These are phyloP conservation scores for Tenodera sinensis DNA, from an alignment of 2,888 invertebrate genomes.

Conservation along the genomic window DNA sequence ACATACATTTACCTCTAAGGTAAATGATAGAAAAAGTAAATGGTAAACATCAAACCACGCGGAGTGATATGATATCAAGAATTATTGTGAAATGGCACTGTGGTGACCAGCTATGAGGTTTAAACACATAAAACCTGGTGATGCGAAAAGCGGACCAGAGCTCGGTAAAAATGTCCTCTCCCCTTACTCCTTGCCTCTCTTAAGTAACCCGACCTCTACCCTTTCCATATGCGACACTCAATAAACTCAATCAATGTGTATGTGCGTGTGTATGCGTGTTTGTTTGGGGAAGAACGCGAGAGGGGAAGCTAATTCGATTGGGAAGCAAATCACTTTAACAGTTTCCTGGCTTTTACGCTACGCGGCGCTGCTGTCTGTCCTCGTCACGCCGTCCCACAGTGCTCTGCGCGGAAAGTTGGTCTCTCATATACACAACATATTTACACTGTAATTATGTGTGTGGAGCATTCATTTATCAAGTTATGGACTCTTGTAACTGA, in stretches of 20 bases:
- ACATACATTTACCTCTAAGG: too few relatives aligned
- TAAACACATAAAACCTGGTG: too few relatives aligned
- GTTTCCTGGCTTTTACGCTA: conserved; percentile 1
- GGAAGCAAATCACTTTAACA: conserved; percentile 29
- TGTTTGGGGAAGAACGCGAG: neutral
- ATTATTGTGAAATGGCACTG: too few relatives aligned
- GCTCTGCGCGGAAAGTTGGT: neutral
- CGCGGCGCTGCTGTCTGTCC: neutral
- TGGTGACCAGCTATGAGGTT: too few relatives aligned
- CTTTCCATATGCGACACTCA: neutral
- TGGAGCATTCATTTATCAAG: too few relatives aligned
- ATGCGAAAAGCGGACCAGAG: too few relatives aligned
- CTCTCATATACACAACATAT: too few relatives aligned
- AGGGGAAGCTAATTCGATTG: conserved; percentile 26
- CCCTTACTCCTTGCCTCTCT: neutral
- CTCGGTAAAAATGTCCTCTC: neutral
- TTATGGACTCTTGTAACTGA: too few relatives aligned
- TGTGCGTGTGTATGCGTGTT: neutral
- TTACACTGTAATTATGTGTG: too few relatives aligned
- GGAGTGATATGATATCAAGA: too few relatives aligned
- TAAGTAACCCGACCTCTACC: neutral
- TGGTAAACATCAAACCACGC: too few relatives aligned
- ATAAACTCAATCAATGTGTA: conserved; percentile 6
- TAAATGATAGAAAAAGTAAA: too few relatives aligned
- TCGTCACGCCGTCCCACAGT: neutral